phyloP scores from a whole-genome alignment of 2,888 invertebrate species.

The Cephus rjabovi region DNA sequence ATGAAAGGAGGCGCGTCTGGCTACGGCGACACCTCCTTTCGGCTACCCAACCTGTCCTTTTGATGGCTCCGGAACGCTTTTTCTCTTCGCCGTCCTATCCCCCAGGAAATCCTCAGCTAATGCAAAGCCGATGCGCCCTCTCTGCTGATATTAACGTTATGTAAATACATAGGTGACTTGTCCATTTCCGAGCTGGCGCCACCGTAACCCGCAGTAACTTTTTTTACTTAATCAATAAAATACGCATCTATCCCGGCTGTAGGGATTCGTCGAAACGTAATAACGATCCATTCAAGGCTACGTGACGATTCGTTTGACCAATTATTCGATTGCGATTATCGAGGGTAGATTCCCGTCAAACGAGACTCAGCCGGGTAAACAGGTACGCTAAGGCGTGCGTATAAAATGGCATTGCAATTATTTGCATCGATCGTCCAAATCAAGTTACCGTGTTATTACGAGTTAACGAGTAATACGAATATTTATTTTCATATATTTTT shows the following conservation, averaged over 20 bases:
- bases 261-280: background rate
- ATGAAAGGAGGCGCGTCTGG: no score
- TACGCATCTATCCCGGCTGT: background rate
- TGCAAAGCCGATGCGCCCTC: background rate
- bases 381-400: background rate
- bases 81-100: background rate
- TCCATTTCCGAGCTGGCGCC: background rate
- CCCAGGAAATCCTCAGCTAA: background rate
- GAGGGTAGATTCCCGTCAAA: background rate
- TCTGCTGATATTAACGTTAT: background rate
- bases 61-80: background rate
- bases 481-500: background rate
- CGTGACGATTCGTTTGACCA: background rate
- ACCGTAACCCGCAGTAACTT: background rate
- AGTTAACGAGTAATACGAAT: background rate
- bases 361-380: background rate
- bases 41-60: background rate
- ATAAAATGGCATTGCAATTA: background rate
- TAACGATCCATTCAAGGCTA: background rate
- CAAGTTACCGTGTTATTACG: background rate
- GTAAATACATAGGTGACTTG: background rate
- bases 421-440: background rate
- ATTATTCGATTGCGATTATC: background rate
- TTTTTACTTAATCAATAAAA: background rate
- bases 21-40: no score